These are phyloP conservation scores for Apaloderma vittatum DNA, from an alignment of 2,113 vertebrate species.

Conservation along the genomic window DNA sequence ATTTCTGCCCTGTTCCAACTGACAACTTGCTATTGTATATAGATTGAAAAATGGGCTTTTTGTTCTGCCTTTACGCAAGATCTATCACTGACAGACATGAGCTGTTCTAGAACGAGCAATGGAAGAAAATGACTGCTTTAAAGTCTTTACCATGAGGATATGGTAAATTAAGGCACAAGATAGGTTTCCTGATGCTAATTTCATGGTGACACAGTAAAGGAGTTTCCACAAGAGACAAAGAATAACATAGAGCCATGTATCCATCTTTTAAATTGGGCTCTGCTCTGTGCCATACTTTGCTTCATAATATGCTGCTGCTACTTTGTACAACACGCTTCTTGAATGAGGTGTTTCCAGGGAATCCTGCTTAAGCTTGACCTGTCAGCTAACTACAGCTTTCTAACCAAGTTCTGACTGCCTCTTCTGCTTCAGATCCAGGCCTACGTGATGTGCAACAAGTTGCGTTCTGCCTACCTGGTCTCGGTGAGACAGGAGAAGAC, in stretches of 20 bases:
- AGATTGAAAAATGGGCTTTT: neutral
- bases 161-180: neutral
- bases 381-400: neutral
- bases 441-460: conserved; percentile 89
- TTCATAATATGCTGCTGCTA: accelerated
- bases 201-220: neutral
- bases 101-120: neutral
- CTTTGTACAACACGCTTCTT: accelerated
- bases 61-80: neutral
- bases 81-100: neutral
- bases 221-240: neutral
- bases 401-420: neutral
- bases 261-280: neutral
- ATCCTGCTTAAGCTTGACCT: neutral
- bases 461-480: conserved; percentile 92
- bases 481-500: conserved; percentile 90
- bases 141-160: neutral
- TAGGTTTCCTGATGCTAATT: neutral
- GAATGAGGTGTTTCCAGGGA: neutral
- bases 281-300: neutral
- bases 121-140: neutral
- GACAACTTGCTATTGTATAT: neutral
- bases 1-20: neutral
- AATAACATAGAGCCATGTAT: neutral
- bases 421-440: conserved; percentile 87